Evolutionary conservation across 2,888 invertebrate genomes (phyloP).

Genomic region (Sericinus montela): DNA sequence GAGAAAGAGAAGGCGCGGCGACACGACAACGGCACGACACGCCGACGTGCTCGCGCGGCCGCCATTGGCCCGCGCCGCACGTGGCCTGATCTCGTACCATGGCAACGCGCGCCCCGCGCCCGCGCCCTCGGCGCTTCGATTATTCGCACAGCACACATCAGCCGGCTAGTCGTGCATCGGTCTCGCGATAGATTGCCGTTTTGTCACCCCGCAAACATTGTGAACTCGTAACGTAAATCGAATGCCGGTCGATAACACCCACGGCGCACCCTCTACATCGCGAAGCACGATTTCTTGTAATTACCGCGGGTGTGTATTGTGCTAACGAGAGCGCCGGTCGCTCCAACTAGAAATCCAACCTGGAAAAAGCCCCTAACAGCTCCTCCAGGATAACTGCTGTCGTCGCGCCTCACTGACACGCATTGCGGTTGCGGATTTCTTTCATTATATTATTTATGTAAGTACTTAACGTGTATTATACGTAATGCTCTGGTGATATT

Average conservation of each 20-base stretch:
- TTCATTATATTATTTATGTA: constrained; percentile 6
- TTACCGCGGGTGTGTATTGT: constrained; percentile 6
- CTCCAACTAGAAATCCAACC: background rate
- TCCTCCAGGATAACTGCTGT: background rate
- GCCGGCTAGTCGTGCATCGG: constrained; percentile 27
- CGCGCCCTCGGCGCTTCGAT: constrained; percentile 22
- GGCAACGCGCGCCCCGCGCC: constrained; percentile 63
- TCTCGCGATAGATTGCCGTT: constrained; percentile 19
- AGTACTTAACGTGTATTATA: constrained; percentile 1
- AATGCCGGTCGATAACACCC: constrained; percentile 49
- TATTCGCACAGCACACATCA: constrained; percentile 28
- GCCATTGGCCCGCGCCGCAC: constrained; percentile 53
- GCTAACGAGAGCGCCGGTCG: background rate
- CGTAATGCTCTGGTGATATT: background rate
- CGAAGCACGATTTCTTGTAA: constrained; percentile 14
- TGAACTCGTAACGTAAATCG: constrained; percentile 22
- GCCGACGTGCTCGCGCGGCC: constrained; percentile 22
- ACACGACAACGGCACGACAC: constrained; percentile 22
- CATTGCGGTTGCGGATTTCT: background rate
- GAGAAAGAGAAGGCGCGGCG: constrained; percentile 24
- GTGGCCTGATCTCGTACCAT: constrained; percentile 89
- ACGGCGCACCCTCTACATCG: constrained; percentile 24
- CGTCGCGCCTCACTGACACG: background rate
- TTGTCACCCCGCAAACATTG: background rate
- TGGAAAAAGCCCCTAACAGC: background rate